Conservation (phyloP, 2,797 vertebrate species). For the Cirrhinus molitorella region DNA sequence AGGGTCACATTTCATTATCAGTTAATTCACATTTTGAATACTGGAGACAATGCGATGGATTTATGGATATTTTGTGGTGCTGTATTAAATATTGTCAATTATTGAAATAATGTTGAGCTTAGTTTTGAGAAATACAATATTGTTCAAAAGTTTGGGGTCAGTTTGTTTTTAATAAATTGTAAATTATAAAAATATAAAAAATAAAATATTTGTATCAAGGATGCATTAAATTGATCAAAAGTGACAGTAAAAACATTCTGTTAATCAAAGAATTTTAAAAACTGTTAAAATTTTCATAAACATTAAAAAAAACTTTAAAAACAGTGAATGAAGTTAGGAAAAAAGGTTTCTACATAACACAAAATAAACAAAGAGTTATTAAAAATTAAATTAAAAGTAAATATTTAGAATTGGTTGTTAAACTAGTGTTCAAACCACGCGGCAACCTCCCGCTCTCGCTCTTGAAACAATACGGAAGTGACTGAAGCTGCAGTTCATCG, state of each 20-base stretch:
- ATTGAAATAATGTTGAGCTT: neutral
- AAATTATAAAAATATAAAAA: too few species aligned
- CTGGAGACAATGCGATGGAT: neutral
- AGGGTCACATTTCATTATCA: neutral
- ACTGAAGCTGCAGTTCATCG: too few species aligned
- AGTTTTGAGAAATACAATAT: neutral
- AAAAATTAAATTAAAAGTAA: neutral
- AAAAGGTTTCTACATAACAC: neutral
- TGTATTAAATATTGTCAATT: neutral
- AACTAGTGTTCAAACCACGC: neutral
- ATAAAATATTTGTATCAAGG: neutral
- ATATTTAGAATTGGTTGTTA: neutral
- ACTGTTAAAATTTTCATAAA: neutral
- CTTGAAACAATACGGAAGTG: too few species aligned
- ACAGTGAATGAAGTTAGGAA: too few species aligned
- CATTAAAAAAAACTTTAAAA: neutral
- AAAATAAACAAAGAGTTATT: neutral
- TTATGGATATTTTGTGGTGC: neutral
- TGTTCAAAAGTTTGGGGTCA: neutral
- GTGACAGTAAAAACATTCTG: neutral
- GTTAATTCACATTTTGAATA: neutral
- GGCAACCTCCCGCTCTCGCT: too few species aligned
- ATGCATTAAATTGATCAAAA: neutral
- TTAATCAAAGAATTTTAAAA: neutral
- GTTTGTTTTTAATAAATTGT: too few species aligned